Evolutionary conservation across 2,888 invertebrate species (phyloP).

Genomic region (Tubulanus polymorphus): DNA sequence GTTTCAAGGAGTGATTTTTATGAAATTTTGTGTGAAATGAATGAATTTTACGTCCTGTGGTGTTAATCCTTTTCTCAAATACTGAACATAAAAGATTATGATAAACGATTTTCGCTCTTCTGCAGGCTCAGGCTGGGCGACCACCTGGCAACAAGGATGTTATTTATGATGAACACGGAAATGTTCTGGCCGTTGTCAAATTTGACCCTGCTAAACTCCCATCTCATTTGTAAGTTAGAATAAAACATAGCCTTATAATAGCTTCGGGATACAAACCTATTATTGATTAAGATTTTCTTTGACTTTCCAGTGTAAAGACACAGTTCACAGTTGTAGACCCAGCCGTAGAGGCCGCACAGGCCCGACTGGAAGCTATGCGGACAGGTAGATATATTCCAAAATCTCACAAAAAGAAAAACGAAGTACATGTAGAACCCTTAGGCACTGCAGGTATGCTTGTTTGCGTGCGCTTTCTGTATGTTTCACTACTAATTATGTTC

Average conservation of each 20-base stretch:
- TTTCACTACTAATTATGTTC: too few species aligned
- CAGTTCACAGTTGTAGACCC: constrained; percentile 44
- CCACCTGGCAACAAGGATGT: constrained; percentile 48
- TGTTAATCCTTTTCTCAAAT: too few species aligned
- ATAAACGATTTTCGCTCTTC: not conserved
- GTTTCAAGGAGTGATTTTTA: too few species aligned
- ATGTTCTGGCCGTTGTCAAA: constrained; percentile 42
- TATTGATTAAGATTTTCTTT: not conserved
- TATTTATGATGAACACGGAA: constrained; percentile 45
- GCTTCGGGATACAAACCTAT: not conserved
- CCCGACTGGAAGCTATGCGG: constrained; percentile 44
- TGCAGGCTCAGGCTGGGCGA: constrained; percentile 44
- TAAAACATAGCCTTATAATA: not conserved
- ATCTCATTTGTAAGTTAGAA: constrained; percentile 34
- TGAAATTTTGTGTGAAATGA: too few species aligned
- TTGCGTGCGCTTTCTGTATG: too few species aligned
- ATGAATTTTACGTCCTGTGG: too few species aligned
- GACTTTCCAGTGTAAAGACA: constrained; percentile 35
- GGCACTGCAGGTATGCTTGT: not conserved
- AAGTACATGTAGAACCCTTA: not conserved
- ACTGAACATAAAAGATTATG: too few species aligned
- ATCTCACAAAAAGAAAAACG: constrained; percentile 1
- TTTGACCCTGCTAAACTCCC: constrained; percentile 44
- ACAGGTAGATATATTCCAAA: constrained; percentile 26
- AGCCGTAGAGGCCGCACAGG: constrained; percentile 41